phyloP scores from a whole-genome alignment of 2,888 invertebrate species.

The Tanypteryx hageni region DNA sequence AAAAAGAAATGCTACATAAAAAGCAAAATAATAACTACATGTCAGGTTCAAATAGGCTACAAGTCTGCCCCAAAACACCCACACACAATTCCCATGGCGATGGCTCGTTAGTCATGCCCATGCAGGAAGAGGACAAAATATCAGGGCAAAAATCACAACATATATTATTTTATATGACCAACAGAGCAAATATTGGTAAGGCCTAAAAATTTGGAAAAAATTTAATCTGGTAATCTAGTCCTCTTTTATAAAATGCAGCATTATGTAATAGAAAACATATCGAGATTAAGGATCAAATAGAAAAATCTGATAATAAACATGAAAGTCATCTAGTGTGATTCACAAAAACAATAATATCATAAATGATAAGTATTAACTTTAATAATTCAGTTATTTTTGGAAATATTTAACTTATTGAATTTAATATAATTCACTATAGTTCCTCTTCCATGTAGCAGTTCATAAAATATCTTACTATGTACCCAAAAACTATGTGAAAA shows the following conservation, averaged over 20 bases:
- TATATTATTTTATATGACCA: not conserved
- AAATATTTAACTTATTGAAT: too few relatives aligned
- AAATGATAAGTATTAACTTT: too few relatives aligned
- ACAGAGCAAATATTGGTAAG: not conserved
- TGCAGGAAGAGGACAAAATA: constrained; percentile 60
- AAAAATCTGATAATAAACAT: not conserved
- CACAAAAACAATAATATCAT: not conserved
- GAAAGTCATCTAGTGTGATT: not conserved
- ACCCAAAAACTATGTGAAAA: too few relatives aligned
- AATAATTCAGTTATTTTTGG: too few relatives aligned
- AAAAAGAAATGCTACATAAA: constrained; percentile 59
- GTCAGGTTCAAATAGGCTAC: constrained; percentile 63
- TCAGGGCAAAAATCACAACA: constrained; percentile 32
- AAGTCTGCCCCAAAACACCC: constrained; percentile 64
- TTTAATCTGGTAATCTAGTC: not conserved
- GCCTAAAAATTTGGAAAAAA: not conserved
- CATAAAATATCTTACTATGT: too few relatives aligned
- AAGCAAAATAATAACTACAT: constrained; percentile 64
- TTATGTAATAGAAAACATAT: not conserved
- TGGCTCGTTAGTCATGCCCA: constrained; percentile 64
- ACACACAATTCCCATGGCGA: constrained; percentile 62
- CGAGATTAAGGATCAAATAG: not conserved
- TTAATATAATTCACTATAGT: too few relatives aligned
- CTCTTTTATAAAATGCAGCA: not conserved
- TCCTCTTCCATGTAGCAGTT: too few relatives aligned